These are phyloP conservation scores for Thalassoma bifasciatum DNA, from an alignment of 2,113 vertebrate species.

Conservation along the genomic window DNA sequence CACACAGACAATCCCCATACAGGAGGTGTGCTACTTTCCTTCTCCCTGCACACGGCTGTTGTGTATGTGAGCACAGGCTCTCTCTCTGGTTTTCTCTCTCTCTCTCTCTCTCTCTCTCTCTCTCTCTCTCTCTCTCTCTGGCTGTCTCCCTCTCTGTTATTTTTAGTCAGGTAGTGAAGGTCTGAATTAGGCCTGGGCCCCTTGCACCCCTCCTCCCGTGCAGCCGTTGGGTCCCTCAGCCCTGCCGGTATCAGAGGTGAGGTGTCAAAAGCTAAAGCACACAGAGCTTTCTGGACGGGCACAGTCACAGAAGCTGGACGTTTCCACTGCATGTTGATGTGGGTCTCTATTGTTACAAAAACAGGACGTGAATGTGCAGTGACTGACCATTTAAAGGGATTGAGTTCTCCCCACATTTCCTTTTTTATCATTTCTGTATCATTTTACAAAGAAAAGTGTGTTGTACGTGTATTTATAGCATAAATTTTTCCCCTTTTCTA, in stretches of 20 bases:
- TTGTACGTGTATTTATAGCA: constrained; percentile 71
- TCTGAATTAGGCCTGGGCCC: constrained; percentile 57
- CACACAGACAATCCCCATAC: constrained; percentile 1
- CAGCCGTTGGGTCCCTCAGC: constrained; percentile 32
- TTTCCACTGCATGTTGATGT: constrained; percentile 54
- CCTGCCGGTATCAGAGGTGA: constrained; percentile 35
- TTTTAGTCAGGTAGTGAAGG: constrained; percentile 70
- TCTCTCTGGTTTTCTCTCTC: constrained; percentile 17
- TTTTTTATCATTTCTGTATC: constrained; percentile 56
- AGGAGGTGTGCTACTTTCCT: constrained; percentile 26
- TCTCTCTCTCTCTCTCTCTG: too few species aligned
- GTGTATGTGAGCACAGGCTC: constrained; percentile 33
- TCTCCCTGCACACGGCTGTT: constrained; percentile 14
- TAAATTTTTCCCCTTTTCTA: constrained; percentile 50
- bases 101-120: constrained; percentile 24
- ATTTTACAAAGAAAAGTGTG: constrained; percentile 48
- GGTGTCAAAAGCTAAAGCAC: constrained; percentile 34
- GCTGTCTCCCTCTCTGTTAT: constrained; percentile 59
- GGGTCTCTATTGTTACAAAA: constrained; percentile 63
- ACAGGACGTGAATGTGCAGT: constrained; percentile 42
- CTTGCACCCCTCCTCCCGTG: neutral
- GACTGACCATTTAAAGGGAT: constrained; percentile 57
- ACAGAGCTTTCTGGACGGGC: constrained; percentile 70
- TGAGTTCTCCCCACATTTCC: constrained; percentile 40
- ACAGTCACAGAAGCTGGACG: constrained; percentile 53